A percentile compares a stretch with the other conserved stretches of the same genome.
Evolutionary conservation across 2,888 invertebrate genomes (phyloP).

Genomic region (Xestia ashworthii): DNA sequence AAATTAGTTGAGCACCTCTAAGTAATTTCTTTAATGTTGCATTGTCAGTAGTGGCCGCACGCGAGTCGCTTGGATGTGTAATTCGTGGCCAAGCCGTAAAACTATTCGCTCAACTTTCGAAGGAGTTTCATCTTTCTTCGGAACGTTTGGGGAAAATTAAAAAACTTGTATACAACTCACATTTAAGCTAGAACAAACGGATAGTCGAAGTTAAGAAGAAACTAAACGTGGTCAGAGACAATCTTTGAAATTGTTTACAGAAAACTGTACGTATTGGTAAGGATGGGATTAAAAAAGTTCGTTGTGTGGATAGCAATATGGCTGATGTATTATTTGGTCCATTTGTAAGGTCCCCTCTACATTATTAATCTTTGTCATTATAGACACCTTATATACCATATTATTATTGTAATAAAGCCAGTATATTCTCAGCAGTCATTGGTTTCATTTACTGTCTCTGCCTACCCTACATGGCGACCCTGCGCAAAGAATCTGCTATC

Average conservation of each 20-base stretch:
- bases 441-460: too few species aligned
- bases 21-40: not conserved
- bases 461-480: too few species aligned
- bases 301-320: constrained; percentile 40
- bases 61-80: not conserved
- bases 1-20: not conserved
- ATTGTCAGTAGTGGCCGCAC: not conserved
- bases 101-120: constrained; percentile 56
- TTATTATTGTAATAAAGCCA: too few species aligned
- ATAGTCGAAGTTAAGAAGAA: constrained; percentile 56
- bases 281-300: constrained; percentile 64
- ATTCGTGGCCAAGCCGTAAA: constrained; percentile 10
- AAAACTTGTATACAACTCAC: constrained; percentile 65
- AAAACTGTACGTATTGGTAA: constrained; percentile 43
- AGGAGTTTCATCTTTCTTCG: constrained; percentile 50
- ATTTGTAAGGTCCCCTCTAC: too few species aligned
- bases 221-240: constrained; percentile 60
- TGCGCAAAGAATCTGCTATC: too few species aligned
- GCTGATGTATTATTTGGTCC: constrained; percentile 1
- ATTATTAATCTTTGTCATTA: too few species aligned
- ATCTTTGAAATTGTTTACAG: constrained; percentile 65
- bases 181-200: constrained; percentile 65
- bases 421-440: too few species aligned
- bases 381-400: too few species aligned
- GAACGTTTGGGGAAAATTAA: constrained; percentile 66